phyloP scores from a whole-genome alignment of 2,113 vertebrate species.

The Microtus richardsoni region DNA sequence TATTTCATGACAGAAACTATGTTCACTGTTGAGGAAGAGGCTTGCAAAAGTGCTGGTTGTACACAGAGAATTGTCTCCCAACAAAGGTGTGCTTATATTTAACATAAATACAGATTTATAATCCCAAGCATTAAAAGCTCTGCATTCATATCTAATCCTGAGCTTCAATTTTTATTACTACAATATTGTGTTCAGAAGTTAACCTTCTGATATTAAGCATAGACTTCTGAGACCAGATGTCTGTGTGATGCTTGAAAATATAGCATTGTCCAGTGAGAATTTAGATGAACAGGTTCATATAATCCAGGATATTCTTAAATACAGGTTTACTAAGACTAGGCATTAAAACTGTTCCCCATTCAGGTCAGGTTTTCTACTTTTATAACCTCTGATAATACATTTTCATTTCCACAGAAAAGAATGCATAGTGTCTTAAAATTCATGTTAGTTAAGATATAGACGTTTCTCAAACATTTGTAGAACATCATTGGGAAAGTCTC shows the following conservation, averaged over 20 bases:
- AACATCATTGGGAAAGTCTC: background rate
- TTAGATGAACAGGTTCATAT: conserved; percentile 19
- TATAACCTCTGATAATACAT: conserved; percentile 28
- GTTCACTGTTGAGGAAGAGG: background rate
- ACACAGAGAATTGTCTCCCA: background rate
- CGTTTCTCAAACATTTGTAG: conserved; percentile 26
- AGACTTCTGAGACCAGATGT: background rate
- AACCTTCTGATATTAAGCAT: background rate
- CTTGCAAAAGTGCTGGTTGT: background rate
- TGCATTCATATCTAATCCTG: background rate
- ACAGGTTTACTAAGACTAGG: conserved; percentile 39
- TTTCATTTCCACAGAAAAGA: conserved; percentile 26
- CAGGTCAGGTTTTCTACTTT: conserved; percentile 42
- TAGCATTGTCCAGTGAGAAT: conserved; percentile 25
- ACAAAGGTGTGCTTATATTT: background rate
- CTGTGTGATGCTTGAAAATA: conserved; percentile 27
- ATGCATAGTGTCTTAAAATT: background rate
- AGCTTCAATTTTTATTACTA: conserved; percentile 16
- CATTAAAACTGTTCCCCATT: conserved; percentile 36
- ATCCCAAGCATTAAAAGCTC: background rate
- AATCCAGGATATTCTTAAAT: conserved; percentile 53
- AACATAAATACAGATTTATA: background rate
- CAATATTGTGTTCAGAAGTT: background rate
- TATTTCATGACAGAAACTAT: background rate
- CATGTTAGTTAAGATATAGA: background rate